Base-by-base conservation (phyloP, 2,888 invertebrate species). In the Phyto melanocephala region DNA sequence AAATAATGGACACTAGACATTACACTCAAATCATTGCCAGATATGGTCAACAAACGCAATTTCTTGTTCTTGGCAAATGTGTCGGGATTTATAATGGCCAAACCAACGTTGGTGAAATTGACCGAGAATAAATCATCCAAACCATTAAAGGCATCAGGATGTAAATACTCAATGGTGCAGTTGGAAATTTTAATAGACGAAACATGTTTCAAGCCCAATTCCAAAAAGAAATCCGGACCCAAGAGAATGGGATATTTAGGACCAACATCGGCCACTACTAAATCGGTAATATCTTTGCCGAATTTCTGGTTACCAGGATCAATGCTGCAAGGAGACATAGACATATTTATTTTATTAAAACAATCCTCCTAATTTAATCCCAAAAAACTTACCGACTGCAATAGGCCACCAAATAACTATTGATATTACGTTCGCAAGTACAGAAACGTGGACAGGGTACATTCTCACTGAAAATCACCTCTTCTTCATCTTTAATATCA, bases 111-210 rank as follows among this genome's bases (percentile, higher is more conserved):
- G 1, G 94, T 93, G 78, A 96, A 92, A 86, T 95, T 94, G 0
- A 96, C 93, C 20, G 94, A 93, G 85, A 94, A 94, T 33, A 96
- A 91, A 83, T 94, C 93, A 20, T 93, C 92, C 67, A 95, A 92
- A 4, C 93, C 94, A 81, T 93, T 92, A 92, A 96, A 96, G 0
- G 95, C 95, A 60, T 93, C 93, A 20, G 93, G 93, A 85, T 94
- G 93, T 84, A 96, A 92, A 74, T 93, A 92, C 56, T 93, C 92
- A 86, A 96, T 94, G 10, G 93, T 93, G 80, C 95, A 95, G 88
- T 95, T 94, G 67, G 93, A 93, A 85, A 95, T 94, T 87, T 93
- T 93, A 15, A 95, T 93, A 2, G 94, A 93, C 24, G 94, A 93
- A 42, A 95, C 92, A 86, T 93, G 93, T 86, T 94, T 93, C 28